Base-by-base conservation (phyloP, 2,888 invertebrate species). In the Gastrophysa polygoni region DNA sequence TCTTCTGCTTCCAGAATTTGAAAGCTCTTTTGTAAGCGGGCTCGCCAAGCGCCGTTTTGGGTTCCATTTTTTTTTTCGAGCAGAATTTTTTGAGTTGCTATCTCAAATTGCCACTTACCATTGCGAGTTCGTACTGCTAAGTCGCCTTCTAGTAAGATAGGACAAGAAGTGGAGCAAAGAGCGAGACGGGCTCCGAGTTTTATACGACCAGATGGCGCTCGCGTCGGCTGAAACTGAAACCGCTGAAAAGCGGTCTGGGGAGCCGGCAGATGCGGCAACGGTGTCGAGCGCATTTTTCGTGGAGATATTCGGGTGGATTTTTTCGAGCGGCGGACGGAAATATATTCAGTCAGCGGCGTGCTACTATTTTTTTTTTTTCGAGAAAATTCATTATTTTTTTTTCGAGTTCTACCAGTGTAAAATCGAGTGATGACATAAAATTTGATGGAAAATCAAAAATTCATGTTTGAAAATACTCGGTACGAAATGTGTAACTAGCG, bases 141-240 rank as follows among this genome's bases (percentile, higher is more conserved):
- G 88, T 87, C 87, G 86, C 87, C 88, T 87, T 88, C 87, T 87
- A 87, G 88, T 86, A 87, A 87, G 85, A 86, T 85, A 67, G 64
- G 87, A 89, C 88, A 88, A 89, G 89, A 88, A 90, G 89, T 90
- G 90, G 88, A 87, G 87, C 87, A 85, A 84, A 82, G 85, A 84
- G 84, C 84, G 84, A 84, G 85, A 85, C 85, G 83, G 85, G 84
- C 83, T 84, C 83, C 85, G 85, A 85, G 87, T 89, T 89, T 89
- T 89, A 89, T 89, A 88, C 84, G 85, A 84, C 85, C 83, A 89
- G 89, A 88, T 88, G 89, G 89, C 89, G 89, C 88, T 84, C 32
- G 14, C 83, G 83, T 78, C 83, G 65, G 63, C 71, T 74, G 76
- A 75, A 75, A 75, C 75, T 74, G 73, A 72, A 73, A 70, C 73